Percentiles rank a stretch among this genome's conserved stretches.
Conservation (phyloP, 1,140 invertebrate species). For the Leptopilina clavipes region DNA sequence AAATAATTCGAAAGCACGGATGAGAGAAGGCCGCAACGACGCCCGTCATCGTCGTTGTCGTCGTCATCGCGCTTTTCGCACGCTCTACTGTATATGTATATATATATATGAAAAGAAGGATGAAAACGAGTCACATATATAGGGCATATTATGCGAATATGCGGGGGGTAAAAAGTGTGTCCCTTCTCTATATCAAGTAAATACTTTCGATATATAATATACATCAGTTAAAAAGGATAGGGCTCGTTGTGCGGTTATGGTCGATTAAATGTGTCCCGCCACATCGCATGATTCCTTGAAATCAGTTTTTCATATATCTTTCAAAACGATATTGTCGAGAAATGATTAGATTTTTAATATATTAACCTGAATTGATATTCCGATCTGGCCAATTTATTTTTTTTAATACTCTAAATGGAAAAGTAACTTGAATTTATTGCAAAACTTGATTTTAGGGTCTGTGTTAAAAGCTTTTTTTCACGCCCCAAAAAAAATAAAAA, state of each 20-base stretch:
- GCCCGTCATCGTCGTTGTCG: slow-evolving; percentile 19
- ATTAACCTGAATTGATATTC: not conserved
- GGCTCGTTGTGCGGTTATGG: slow-evolving; percentile 20
- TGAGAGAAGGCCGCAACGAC: not conserved
- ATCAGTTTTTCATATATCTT: slow-evolving; percentile 3
- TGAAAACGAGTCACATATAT: slow-evolving; percentile 24
- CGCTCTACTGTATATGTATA: too few species aligned
- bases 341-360: not conserved
- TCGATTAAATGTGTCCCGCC: slow-evolving; percentile 8
- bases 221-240: slow-evolving; percentile 2
- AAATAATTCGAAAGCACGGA: slow-evolving; percentile 42
- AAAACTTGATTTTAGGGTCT: not conserved
- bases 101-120: slow-evolving; percentile 9
- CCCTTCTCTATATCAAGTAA: slow-evolving; percentile 1
- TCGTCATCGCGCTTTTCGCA: slow-evolving; percentile 34
- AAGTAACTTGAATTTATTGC: slow-evolving; percentile 18
- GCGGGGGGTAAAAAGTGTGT: slow-evolving; percentile 5
- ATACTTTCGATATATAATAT: slow-evolving; percentile 29
- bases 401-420: slow-evolving; percentile 6
- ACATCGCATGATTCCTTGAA: not conserved
- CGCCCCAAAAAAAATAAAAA: too few species aligned
- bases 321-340: not conserved
- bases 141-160: slow-evolving; percentile 9
- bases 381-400: not conserved
- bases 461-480: not conserved